A percentile compares a stretch with the other conserved stretches of the same genome.
phyloP scores from a whole-genome alignment of 1,140 invertebrate genomes.

The Mactra quadrangularis region DNA sequence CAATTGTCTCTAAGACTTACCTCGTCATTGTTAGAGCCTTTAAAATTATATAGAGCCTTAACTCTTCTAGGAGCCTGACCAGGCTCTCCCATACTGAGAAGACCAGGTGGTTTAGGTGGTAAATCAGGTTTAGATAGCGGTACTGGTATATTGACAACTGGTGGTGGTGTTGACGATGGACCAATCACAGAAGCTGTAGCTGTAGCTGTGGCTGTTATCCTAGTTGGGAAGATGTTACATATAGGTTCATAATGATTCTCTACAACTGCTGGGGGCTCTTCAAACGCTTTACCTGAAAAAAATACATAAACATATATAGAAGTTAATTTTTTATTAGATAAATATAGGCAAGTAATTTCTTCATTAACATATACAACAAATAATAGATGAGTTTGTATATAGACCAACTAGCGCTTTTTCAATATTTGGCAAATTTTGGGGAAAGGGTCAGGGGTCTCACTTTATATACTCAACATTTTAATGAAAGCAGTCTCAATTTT shows the following conservation, averaged over 20 bases:
- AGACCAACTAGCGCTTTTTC: no score
- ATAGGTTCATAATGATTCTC: slow-evolving; percentile 72
- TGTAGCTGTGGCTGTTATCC: slow-evolving; percentile 64
- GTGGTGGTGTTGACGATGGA: slow-evolving; percentile 30
- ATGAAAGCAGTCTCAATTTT: no score
- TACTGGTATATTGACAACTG: not conserved
- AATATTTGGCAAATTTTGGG: no score
- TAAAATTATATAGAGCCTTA: slow-evolving; percentile 95
- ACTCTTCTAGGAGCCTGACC: slow-evolving; percentile 85
- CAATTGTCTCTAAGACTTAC: no score
- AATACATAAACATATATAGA: slow-evolving; percentile 45
- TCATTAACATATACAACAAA: no score
- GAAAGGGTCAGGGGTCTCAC: no score
- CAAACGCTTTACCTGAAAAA: slow-evolving; percentile 57
- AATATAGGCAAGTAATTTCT: no score
- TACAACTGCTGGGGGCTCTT: slow-evolving; percentile 61
- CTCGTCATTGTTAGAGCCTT: slow-evolving; percentile 98
- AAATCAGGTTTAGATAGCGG: slow-evolving; percentile 62
- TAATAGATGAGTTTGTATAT: no score
- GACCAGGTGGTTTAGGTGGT: slow-evolving; percentile 65
- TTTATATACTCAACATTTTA: no score
- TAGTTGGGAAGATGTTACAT: slow-evolving; percentile 40
- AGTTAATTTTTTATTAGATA: not conserved
- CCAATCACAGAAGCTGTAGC: slow-evolving; percentile 43
- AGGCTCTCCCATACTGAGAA: slow-evolving; percentile 72